Evolutionary conservation across 1,140 invertebrate genomes (phyloP).

Genomic region (Pogonomyrmex barbatus): DNA sequence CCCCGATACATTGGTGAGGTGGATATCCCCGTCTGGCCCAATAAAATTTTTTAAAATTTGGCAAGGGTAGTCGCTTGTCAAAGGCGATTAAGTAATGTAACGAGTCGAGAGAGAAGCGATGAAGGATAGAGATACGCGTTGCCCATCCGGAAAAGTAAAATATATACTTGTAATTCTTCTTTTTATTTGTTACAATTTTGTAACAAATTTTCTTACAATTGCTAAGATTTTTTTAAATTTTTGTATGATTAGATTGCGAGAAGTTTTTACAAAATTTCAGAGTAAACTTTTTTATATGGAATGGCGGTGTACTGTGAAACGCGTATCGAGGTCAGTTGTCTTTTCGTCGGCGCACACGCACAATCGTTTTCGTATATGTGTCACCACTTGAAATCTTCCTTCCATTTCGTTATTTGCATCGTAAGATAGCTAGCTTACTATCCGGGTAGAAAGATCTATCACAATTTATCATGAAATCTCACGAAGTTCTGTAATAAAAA

Average conservation of each 20-base stretch:
- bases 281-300: neutral
- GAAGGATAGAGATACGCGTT: neutral
- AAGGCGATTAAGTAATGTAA: slow-evolving; percentile 44
- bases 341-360: neutral
- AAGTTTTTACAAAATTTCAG: neutral
- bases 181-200: neutral
- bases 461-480: neutral
- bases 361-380: neutral
- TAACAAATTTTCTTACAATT: neutral
- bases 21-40: neutral
- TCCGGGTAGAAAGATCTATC: neutral
- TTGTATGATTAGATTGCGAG: neutral
- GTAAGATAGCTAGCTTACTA: neutral
- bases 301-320: neutral
- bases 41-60: neutral
- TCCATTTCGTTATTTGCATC: neutral
- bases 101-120: slow-evolving; percentile 45
- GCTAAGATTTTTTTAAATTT: neutral
- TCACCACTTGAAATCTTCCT: neutral
- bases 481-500: neutral
- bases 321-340: neutral
- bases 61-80: slow-evolving; percentile 30
- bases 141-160: slow-evolving; percentile 1
- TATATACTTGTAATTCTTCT: neutral
- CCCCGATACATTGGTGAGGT: neutral